phyloP scores from a whole-genome alignment of 37 sponge, comb jelly and placozoan genomes.

The Crambe crambe region DNA sequence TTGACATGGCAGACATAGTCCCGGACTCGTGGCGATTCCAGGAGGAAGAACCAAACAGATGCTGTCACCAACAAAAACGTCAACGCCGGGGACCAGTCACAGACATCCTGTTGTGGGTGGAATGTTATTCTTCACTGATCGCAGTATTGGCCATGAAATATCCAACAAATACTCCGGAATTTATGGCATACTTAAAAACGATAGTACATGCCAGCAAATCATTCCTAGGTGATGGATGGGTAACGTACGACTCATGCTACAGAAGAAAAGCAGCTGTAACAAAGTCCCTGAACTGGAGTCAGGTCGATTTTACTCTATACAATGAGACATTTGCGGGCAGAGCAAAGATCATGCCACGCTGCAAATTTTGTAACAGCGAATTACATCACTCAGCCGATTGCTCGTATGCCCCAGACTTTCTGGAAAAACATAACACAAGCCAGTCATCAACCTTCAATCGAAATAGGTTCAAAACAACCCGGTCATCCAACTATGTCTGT shows the following conservation, averaged over 20 bases:
- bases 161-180: slow-evolving; percentile 5
- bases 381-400: neutral
- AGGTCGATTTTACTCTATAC: slow-evolving; percentile 21
- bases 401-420: neutral
- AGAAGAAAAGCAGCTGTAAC: slow-evolving; percentile 11
- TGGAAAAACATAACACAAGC: neutral
- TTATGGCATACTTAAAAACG: slow-evolving; percentile 13
- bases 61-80: neutral
- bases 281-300: slow-evolving; percentile 31
- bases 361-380: neutral
- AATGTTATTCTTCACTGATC: slow-evolving; percentile 30
- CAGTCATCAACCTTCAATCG: neutral
- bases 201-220: neutral
- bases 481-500: neutral
- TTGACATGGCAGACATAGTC: slow-evolving; percentile 29
- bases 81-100: slow-evolving; percentile 9
- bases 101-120: slow-evolving; percentile 33
- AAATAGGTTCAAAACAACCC: neutral
- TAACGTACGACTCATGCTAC: slow-evolving; percentile 23
- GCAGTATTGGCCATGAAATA: slow-evolving; percentile 20
- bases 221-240: slow-evolving; percentile 8
- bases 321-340: slow-evolving; percentile 39
- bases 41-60: slow-evolving; percentile 12
- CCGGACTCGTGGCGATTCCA: slow-evolving; percentile 29
- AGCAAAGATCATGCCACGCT: slow-evolving; percentile 4